phyloP scores from a whole-genome alignment of 2,113 vertebrate genomes.

The Genyomyrus donnyi region DNA sequence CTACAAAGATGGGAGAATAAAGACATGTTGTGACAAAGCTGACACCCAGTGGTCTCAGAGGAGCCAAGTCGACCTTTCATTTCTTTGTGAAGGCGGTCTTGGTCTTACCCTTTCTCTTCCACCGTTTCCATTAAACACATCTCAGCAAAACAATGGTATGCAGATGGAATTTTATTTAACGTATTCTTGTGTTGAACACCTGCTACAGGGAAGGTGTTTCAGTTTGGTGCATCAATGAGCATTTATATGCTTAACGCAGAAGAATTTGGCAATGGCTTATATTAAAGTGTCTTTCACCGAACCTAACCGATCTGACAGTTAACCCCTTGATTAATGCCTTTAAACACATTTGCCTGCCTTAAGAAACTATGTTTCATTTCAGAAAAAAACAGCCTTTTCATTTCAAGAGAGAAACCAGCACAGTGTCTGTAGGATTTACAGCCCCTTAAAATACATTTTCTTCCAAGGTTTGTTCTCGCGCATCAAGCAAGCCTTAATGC shows the following conservation, averaged over 20 bases:
- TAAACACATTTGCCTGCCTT: neutral
- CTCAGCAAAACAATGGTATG: neutral
- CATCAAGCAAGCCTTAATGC: neutral
- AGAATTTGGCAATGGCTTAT: neutral
- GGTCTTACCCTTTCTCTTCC: neutral
- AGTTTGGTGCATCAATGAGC: neutral
- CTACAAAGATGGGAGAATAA: neutral
- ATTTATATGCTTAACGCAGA: neutral
- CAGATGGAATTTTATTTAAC: neutral
- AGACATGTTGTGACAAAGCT: constrained; percentile 5
- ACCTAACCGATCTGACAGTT: neutral
- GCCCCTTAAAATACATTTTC: neutral
- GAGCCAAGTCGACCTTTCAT: neutral
- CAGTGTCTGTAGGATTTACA: neutral
- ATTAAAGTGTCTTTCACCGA: neutral
- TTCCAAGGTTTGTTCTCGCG: neutral
- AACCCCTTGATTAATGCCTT: neutral
- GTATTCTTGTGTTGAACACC: neutral
- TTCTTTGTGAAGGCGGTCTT: neutral
- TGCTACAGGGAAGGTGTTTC: neutral
- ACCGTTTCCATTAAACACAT: neutral
- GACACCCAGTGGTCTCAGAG: constrained; percentile 7
- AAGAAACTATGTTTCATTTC: neutral
- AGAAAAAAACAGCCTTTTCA: neutral
- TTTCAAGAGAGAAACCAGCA: neutral